Conservation (phyloP, 1,140 invertebrate genomes). For the Drosophila auraria region DNA sequence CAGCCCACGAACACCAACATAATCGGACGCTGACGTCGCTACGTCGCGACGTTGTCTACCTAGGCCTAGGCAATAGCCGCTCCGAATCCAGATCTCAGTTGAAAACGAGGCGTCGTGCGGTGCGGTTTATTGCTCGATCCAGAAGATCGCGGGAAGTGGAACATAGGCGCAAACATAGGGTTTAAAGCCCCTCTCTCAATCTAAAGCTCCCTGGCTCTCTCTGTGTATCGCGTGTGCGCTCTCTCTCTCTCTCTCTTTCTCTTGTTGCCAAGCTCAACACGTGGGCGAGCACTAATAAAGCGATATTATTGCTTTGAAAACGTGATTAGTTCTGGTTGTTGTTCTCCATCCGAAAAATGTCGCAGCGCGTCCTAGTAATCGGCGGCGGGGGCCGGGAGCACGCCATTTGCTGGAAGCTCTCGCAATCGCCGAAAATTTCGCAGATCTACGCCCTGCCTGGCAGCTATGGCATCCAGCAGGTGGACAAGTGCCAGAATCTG, state of each 20-base stretch:
- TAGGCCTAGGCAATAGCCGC: constrained; percentile 37
- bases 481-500: constrained; percentile 88
- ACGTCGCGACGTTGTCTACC: constrained; percentile 25
- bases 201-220: constrained; percentile 15
- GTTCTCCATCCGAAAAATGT: constrained; percentile 54
- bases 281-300: constrained; percentile 50
- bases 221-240: constrained; percentile 5
- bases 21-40: constrained; percentile 28
- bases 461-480: constrained; percentile 92
- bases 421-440: constrained; percentile 90
- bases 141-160: constrained; percentile 10
- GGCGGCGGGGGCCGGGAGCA: constrained; percentile 98
- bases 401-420: constrained; percentile 96
- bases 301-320: constrained; percentile 50
- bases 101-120: constrained; percentile 53
- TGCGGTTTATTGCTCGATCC: constrained; percentile 45
- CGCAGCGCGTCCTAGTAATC: constrained; percentile 91
- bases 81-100: constrained; percentile 62
- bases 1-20: constrained; percentile 29
- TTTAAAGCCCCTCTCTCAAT: constrained; percentile 14
- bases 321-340: constrained; percentile 42
- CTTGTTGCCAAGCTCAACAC: constrained; percentile 45
- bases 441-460: constrained; percentile 94
- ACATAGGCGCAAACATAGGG: constrained; percentile 21
- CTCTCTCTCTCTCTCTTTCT: constrained; percentile 6